Conservation (phyloP, 2,888 invertebrate species). For the Drosophila flavopinicola region DNA sequence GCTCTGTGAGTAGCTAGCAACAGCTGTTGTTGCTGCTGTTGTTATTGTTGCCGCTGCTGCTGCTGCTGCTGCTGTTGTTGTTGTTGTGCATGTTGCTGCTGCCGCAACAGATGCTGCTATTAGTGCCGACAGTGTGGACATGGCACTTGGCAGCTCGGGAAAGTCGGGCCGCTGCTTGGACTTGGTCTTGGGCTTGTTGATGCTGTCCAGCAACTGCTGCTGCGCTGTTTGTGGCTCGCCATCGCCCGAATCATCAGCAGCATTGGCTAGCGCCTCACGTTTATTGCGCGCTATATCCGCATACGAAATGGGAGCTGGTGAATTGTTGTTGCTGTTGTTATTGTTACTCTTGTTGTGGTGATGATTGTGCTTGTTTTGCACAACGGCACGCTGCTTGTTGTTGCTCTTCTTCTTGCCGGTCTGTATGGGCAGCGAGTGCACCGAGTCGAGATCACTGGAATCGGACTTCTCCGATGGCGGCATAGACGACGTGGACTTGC, state of each 20-base stretch:
- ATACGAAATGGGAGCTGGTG: conserved; percentile 87
- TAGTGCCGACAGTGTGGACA: conserved; percentile 5
- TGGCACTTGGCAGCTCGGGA: conserved; percentile 59
- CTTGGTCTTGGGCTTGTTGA: conserved; percentile 42
- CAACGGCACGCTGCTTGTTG: conserved; percentile 58
- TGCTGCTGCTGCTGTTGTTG: conserved; percentile 1
- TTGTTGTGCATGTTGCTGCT: neutral
- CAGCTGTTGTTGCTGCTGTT: conserved; percentile 7
- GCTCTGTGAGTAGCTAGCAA: conserved; percentile 59
- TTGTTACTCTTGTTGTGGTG: conserved; percentile 44
- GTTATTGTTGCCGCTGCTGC: neutral
- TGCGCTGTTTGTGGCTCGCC: neutral
- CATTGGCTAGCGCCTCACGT: conserved; percentile 68
- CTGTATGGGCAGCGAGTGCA: conserved; percentile 91
- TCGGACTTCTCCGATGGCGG: conserved; percentile 94
- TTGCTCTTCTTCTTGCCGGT: conserved; percentile 78
- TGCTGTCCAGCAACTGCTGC: conserved; percentile 4
- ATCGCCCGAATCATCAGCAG: conserved; percentile 31
- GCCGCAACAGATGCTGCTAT: conserved; percentile 1
- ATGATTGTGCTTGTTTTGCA: conserved; percentile 54
- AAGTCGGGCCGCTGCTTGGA: conserved; percentile 57
- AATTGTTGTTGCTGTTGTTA: conserved; percentile 49
- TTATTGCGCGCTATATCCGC: conserved; percentile 90
- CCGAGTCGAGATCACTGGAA: conserved; percentile 92
- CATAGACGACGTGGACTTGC: conserved; percentile 91